These are phyloP conservation scores for Polypterus senegalus DNA, from an alignment of 2,113 vertebrate genomes.

Conservation along the genomic window DNA sequence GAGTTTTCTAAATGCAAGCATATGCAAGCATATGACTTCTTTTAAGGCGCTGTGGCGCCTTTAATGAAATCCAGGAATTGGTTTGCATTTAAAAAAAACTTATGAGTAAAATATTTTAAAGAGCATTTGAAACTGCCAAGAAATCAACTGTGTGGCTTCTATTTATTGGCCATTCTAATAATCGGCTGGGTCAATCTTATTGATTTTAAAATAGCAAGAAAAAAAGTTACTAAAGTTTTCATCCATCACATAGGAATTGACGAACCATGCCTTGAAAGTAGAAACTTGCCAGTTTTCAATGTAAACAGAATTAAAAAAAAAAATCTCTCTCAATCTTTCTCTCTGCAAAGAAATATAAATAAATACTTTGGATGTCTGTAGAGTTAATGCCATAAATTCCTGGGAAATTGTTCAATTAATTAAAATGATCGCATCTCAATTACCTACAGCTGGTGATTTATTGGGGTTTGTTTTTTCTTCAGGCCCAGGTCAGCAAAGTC, in stretches of 20 bases:
- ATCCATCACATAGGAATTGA: no score
- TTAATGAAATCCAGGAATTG: constrained; percentile 38
- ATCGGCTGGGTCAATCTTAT: no score
- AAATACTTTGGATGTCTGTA: constrained; percentile 9
- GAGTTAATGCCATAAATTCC: constrained; percentile 61
- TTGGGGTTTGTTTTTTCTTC: constrained; percentile 73
- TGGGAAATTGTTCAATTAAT: constrained; percentile 81
- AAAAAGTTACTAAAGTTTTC: no score
- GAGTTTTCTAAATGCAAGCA: constrained; percentile 29
- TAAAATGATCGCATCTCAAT: constrained; percentile 79
- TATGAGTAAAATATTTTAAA: constrained; percentile 8
- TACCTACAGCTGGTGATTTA: constrained; percentile 80
- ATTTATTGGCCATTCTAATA: no score
- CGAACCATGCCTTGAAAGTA: no score
- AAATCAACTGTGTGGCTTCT: not conserved
- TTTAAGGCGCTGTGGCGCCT: constrained; percentile 31
- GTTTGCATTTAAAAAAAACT: constrained; percentile 13
- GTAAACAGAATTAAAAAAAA: no score
- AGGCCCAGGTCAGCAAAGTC: constrained; percentile 71
- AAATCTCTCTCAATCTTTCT: no score
- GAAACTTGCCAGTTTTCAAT: no score
- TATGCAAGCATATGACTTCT: constrained; percentile 33
- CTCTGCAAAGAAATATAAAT: no score
- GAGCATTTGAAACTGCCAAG: constrained; percentile 13
- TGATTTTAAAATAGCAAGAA: no score